Conservation (phyloP, 2,888 invertebrate species). For the Agonum fuliginosum region DNA sequence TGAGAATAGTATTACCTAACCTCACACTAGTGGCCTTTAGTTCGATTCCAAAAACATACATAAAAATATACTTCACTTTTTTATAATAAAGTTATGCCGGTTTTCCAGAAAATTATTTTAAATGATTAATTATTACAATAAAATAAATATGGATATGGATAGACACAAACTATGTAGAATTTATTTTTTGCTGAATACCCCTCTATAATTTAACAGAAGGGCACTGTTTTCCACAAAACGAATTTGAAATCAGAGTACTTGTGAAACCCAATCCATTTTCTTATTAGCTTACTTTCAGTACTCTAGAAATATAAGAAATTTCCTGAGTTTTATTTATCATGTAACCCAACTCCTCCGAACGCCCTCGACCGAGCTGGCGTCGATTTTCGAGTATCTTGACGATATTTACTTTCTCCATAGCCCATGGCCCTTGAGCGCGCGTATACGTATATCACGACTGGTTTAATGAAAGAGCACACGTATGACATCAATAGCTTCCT, state of each 20-base stretch:
- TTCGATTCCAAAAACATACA: too few species aligned
- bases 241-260: background rate
- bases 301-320: background rate
- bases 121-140: too few species aligned
- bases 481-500: conserved; percentile 30
- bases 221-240: too few species aligned
- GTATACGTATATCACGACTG: background rate
- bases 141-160: too few species aligned
- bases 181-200: too few species aligned
- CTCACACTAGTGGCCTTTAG: too few species aligned
- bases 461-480: conserved; percentile 14
- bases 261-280: background rate
- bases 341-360: background rate
- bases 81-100: too few species aligned
- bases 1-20: too few species aligned
- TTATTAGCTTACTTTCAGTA: background rate
- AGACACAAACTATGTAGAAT: too few species aligned
- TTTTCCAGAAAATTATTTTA: too few species aligned
- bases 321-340: background rate
- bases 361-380: background rate
- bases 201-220: too few species aligned
- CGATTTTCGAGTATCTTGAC: background rate
- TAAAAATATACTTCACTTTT: too few species aligned
- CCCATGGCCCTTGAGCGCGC: background rate
- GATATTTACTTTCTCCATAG: background rate